Evolutionary conservation across 2,797 vertebrate genomes (phyloP), one percentile per base, ranked within the genome.

Genomic region (Coendou prehensilis): DNA sequence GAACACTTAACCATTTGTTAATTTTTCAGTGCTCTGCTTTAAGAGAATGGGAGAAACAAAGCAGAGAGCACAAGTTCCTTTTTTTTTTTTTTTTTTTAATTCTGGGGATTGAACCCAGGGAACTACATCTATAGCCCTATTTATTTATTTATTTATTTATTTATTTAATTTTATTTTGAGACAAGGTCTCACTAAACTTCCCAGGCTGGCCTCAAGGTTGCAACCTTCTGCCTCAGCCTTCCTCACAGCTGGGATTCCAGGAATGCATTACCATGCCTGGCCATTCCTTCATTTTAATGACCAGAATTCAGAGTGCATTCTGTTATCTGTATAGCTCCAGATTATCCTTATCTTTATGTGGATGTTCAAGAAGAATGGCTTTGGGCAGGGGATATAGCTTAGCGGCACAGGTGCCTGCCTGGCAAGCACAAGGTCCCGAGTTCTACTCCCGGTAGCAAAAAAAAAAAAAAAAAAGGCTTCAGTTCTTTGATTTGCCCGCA

Each of bases 1-100:
- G 69, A 81, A 73, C 47, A 56, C 69, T 86, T 71, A 93, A 57
- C 67, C 63, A n/a, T 88, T 89, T 86, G 82, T 54, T 73, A 93
- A 59, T 1, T 67, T 93, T 81, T 87, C 20, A 79, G 37, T 87
- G 37, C 18, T 92, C n/a, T 90, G 87, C 56, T 85, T 71, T 97
- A 76, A 93, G 83, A 91, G 79, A 88, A 83, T 37, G 18, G 30
- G 26, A n/a, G 20, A 59, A 91, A 93, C 50, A 92, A n/a, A 63
- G 17, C 6, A 73, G 67, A 87, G 41, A 45, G n/a, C 9, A 52
- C 28, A 15, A 33, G 28, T 54, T 54, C 76, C 50, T 73, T 71
- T 64, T 15, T 30, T 57, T 57, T 69, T 67, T 67, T 17, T n/a
- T 61, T n/a, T n/a, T 78, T 50, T 75, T 75, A 26, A 47, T 52